Conservation (phyloP, 2,888 invertebrate species). For the Rhorus exstirpatorius region DNA sequence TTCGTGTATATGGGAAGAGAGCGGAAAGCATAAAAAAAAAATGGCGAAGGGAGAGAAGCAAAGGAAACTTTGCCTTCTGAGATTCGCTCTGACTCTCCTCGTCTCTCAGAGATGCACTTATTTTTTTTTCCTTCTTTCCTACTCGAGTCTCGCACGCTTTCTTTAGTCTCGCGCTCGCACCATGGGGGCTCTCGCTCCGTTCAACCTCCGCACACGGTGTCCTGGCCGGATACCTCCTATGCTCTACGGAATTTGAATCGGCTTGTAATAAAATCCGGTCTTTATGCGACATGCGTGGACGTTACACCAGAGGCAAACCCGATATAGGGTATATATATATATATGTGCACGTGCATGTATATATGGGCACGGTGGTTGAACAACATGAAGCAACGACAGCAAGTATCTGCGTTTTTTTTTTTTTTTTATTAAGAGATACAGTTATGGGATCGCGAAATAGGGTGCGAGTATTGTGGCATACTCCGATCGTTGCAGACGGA, state of each 20-base stretch:
- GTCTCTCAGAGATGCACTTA: conserved; percentile 58
- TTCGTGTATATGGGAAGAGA: conserved; percentile 63
- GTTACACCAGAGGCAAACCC: conserved; percentile 65
- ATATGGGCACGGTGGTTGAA: conserved; percentile 26
- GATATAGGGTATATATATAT: not conserved
- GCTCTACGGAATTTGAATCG: conserved; percentile 84
- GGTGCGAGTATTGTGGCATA: conserved; percentile 48
- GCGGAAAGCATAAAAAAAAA: not conserved
- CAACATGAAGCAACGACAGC: conserved; percentile 32
- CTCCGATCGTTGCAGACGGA: conserved; percentile 6
- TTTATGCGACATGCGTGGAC: conserved; percentile 83
- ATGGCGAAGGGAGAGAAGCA: conserved; percentile 13
- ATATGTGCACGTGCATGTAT: conserved; percentile 8
- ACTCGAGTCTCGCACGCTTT: conserved; percentile 68
- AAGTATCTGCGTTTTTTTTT: not conserved
- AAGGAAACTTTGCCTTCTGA: conserved; percentile 68
- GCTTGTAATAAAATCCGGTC: conserved; percentile 85
- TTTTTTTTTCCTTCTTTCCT: conserved; percentile 66
- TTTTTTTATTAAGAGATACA: conserved; percentile 46
- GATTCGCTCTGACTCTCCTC: conserved; percentile 68
- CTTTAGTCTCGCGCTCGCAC: conserved; percentile 69
- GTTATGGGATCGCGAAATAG: conserved; percentile 47
- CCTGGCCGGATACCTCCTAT: conserved; percentile 30
- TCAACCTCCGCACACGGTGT: conserved; percentile 40
- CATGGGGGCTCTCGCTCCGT: conserved; percentile 78